These are phyloP conservation scores for Pangasius sanitwongsei DNA, from an alignment of 2,797 vertebrate species.

Conservation along the genomic window DNA sequence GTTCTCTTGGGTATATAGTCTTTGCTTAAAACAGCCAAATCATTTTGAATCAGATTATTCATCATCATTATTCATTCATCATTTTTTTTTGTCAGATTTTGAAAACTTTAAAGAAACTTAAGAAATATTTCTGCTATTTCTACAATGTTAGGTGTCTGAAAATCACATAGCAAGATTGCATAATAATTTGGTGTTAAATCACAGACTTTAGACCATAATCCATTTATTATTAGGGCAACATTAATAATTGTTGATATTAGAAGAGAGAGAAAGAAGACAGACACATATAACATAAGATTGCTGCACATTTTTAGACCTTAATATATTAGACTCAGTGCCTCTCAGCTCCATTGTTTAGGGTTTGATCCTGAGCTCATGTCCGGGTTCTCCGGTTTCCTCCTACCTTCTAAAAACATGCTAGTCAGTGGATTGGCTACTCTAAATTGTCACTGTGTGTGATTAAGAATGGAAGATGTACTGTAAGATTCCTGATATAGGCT, in stretches of 20 bases:
- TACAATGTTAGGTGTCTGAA: not conserved
- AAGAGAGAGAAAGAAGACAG: not conserved
- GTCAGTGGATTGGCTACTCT: not conserved
- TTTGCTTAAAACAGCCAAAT: not conserved
- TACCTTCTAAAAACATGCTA: too few relatives aligned
- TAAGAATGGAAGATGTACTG: not conserved
- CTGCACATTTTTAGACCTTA: not conserved
- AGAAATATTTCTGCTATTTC: not conserved
- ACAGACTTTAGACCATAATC: not conserved
- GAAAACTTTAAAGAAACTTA: too few relatives aligned
- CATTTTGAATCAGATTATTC: too few relatives aligned
- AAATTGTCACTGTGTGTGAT: not conserved
- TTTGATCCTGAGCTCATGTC: not conserved
- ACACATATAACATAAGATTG: not conserved
- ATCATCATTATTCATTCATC: too few relatives aligned
- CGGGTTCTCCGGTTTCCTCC: too few relatives aligned
- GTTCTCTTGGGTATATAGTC: not conserved
- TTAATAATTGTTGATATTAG: not conserved
- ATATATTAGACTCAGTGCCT: not conserved
- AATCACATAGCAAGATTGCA: not conserved
- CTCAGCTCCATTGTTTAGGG: not conserved
- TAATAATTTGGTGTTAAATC: not conserved
- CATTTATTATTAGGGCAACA: not conserved
- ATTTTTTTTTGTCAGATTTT: too few relatives aligned
- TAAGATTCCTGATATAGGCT: not conserved